Conservation (phyloP, 1,140 invertebrate genomes). For the Holotrichia oblita region DNA sequence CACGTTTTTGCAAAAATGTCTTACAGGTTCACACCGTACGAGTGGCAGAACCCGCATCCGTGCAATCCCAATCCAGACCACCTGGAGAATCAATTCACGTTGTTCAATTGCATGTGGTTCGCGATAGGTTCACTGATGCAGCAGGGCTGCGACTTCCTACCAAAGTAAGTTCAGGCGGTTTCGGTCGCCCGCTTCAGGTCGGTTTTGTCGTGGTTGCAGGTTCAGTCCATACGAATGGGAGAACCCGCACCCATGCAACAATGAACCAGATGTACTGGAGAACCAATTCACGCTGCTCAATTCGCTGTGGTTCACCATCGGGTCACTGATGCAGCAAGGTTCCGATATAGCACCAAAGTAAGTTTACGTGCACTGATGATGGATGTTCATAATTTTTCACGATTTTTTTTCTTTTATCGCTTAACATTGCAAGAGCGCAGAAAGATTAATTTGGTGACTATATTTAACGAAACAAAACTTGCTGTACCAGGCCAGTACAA, state of each 20-base stretch:
- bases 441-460: conserved; percentile 32
- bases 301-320: conserved; percentile 89
- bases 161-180: conserved; percentile 75
- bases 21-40: conserved; percentile 87
- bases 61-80: conserved; percentile 81
- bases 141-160: conserved; percentile 90
- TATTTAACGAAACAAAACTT: conserved; percentile 39
- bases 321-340: conserved; percentile 91
- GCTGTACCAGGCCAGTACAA: conserved; percentile 46
- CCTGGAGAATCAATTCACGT: conserved; percentile 89
- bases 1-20: not conserved
- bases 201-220: conserved; percentile 64
- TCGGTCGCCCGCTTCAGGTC: conserved; percentile 34
- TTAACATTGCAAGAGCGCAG: not conserved
- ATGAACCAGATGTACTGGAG: conserved; percentile 80
- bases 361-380: conserved; percentile 45
- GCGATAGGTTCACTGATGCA: conserved; percentile 94
- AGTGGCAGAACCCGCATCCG: conserved; percentile 91
- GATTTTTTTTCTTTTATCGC: not conserved
- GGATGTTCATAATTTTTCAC: not conserved
- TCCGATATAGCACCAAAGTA: conserved; percentile 85
- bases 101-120: conserved; percentile 95
- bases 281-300: conserved; percentile 91
- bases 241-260: conserved; percentile 82
- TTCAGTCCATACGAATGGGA: conserved; percentile 93